Conservation (phyloP, 2,888 invertebrate species). For the Tanypteryx hageni region DNA sequence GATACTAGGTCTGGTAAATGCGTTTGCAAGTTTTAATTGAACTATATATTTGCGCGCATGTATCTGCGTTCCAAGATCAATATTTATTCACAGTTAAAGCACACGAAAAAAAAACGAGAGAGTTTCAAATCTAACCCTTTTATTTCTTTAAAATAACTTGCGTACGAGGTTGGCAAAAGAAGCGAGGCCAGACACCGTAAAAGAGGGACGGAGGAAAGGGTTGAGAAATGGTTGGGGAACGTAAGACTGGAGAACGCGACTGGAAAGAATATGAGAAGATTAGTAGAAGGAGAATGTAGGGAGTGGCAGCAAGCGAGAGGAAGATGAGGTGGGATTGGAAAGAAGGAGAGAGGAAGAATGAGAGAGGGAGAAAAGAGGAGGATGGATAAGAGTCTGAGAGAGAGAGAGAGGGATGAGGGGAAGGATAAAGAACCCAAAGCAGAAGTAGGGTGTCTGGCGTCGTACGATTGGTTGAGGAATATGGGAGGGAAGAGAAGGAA, state of each 20-base stretch:
- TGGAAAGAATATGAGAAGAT: slow-evolving; percentile 34
- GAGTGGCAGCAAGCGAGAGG: not conserved
- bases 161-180: not conserved
- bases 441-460: no score
- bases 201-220: not conserved
- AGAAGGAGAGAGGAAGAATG: not conserved
- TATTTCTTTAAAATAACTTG: not conserved
- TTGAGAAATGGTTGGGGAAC: not conserved
- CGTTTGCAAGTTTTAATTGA: not conserved
- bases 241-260: not conserved
- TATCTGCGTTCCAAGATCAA: not conserved
- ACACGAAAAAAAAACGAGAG: not conserved
- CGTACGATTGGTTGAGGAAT: not conserved
- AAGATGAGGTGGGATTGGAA: not conserved
- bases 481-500: not conserved
- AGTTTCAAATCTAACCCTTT: not conserved
- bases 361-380: not conserved
- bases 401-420: not conserved
- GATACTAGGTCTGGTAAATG: not conserved
- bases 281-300: not conserved
- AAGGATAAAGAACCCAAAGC: not conserved
- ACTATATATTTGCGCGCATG: not conserved
- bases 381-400: not conserved
- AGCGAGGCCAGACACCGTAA: not conserved
- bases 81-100: not conserved